These are phyloP conservation scores for Psittacula cyanocephala DNA, from an alignment of 2,113 vertebrate species.

Conservation along the genomic window DNA sequence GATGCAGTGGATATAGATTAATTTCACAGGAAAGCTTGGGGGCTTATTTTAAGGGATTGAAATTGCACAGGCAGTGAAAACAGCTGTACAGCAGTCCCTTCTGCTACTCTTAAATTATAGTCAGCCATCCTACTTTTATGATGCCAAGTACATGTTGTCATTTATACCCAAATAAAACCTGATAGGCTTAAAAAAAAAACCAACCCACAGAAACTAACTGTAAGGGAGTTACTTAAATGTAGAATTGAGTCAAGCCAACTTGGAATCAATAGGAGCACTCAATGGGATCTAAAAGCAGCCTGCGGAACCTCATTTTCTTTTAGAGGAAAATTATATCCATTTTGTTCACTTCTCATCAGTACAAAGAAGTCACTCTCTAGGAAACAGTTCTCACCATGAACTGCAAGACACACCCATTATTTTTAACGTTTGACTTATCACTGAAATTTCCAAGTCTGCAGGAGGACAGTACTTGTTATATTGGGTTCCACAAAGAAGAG, in stretches of 20 bases:
- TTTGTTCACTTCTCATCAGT: neutral
- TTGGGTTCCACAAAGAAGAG: neutral
- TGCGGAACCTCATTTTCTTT: neutral
- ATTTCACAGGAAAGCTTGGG: neutral
- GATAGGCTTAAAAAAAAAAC: neutral
- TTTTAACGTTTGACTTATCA: neutral
- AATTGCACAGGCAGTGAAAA: neutral
- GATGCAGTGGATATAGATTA: neutral
- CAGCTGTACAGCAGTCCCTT: neutral
- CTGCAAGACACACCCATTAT: neutral
- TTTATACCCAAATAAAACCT: conserved; percentile 14
- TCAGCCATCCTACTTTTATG: neutral
- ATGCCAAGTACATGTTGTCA: neutral
- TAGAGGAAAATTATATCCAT: neutral
- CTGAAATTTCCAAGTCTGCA: neutral
- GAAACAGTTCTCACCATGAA: neutral
- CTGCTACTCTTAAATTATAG: neutral
- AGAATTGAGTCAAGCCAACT: neutral
- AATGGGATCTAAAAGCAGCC: neutral
- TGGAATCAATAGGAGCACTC: neutral
- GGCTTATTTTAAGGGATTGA: neutral
- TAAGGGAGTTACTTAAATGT: neutral
- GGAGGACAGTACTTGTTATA: neutral
- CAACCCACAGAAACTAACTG: neutral
- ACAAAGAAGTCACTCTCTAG: neutral